A percentile compares a stretch with the other conserved stretches of the same genome.
These are phyloP conservation scores for Trachops cirrhosus DNA, from an alignment of 2,797 vertebrate genomes.

Conservation along the genomic window DNA sequence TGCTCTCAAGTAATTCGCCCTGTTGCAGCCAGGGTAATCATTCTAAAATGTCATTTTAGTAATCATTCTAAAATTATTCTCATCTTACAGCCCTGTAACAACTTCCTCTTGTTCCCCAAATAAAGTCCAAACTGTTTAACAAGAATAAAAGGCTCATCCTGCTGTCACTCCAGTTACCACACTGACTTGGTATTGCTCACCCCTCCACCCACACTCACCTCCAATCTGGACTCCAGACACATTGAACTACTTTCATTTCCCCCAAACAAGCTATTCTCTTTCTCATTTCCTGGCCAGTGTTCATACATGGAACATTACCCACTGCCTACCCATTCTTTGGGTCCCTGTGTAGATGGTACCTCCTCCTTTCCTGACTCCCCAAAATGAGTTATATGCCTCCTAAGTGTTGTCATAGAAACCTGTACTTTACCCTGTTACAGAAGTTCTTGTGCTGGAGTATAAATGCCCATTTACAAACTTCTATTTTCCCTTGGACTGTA, in stretches of 20 bases:
- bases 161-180: background rate
- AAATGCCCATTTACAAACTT: background rate
- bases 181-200: background rate
- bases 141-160: background rate
- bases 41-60: background rate
- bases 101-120: background rate
- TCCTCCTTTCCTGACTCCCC: background rate
- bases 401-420: background rate
- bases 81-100: background rate
- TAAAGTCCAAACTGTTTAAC: background rate
- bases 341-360: background rate
- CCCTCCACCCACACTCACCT: background rate
- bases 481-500: background rate
- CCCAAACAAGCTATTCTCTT: background rate
- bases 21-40: background rate
- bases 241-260: background rate
- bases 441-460: background rate
- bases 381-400: background rate
- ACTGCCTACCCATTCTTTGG: background rate
- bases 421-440: background rate
- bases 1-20: background rate
- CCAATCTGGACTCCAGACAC: constrained; percentile 2
- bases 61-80: background rate
- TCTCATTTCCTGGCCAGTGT: background rate
- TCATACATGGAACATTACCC: background rate